Base-by-base conservation (phyloP, 2,797 vertebrate genomes). In the Pangasius macronema region DNA sequence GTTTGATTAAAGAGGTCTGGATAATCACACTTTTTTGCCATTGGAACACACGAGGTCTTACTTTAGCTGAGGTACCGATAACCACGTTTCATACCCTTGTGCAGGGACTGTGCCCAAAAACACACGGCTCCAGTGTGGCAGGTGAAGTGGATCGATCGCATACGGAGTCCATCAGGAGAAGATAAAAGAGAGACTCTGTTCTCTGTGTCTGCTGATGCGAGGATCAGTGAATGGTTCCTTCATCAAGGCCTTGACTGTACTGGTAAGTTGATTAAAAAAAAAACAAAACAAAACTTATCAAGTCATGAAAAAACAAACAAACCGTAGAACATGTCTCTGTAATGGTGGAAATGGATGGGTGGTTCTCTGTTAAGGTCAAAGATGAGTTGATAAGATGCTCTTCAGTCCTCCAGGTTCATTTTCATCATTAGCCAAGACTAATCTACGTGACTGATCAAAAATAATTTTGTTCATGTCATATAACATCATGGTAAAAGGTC, bases 111-210 rank as follows among this genome's bases (percentile, higher is more conserved):
- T 91, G 61, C 88, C 30, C 94, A 95, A 49, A 97, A 95, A 88
- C 97, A 98, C 91, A 88, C 92, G 67, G 95, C 94, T 81, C 95
- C 97, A 0, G 95, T 98, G 65, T 97, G 97, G 96, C 97, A 99
- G 87, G 90, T 99, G 88, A 96, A 90, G 90, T 99, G 98, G 97
- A 94, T 94, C 76, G 93, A 96, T 16, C 95, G 96, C 87, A 95
- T 96, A 73, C 85, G 92, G 88, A 94, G 91, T 1, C 87, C 89
- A 0, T 83, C 92, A 33, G 95, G 91, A 81, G 96, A 95, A 10
- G 95, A 96, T 89, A 96, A 91, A 88, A 93, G 89, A 2, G 98
- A 98, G 89, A 93, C 90, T 2, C 93, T 99, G 1, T 92, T 98
- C 59, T 97, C 97, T 0, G 95, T 98, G 90, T 97, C 97, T 3